These are phyloP conservation scores for Beaufortia kweichowensis DNA, from an alignment of 2,113 vertebrate species.

Conservation along the genomic window DNA sequence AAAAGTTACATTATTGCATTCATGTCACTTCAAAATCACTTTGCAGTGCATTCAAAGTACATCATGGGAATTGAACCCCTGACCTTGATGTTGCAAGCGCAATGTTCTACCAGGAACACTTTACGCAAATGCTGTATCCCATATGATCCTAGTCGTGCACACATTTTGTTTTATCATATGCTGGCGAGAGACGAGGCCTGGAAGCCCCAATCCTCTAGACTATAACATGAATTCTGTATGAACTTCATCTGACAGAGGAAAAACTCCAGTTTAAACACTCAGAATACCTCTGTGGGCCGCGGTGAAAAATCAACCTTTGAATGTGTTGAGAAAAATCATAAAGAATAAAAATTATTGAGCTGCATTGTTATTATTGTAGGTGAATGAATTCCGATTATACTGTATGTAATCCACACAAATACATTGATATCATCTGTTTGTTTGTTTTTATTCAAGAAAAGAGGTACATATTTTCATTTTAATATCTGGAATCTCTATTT, in stretches of 20 bases:
- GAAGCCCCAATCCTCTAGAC: constrained; percentile 57
- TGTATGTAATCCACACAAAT: neutral
- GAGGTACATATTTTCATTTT: neutral
- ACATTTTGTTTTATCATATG: constrained; percentile 54
- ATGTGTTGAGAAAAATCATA: constrained; percentile 31
- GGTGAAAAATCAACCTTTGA: constrained; percentile 35
- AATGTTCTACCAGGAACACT: constrained; percentile 36
- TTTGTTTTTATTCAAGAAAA: neutral
- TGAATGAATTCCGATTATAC: neutral
- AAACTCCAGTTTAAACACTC: constrained; percentile 59
- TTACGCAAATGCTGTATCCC: constrained; percentile 56
- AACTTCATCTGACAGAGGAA: constrained; percentile 59
- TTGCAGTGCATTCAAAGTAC: too few species aligned
- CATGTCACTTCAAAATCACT: too few species aligned
- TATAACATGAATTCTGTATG: constrained; percentile 57
- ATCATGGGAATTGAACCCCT: too few species aligned
- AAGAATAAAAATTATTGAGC: neutral
- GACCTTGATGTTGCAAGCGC: neutral
- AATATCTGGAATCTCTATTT: constrained; percentile 31
- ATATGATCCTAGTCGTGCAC: constrained; percentile 21
- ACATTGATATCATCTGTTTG: constrained; percentile 13
- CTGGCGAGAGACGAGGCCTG: constrained; percentile 53
- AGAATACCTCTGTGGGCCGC: constrained; percentile 40
- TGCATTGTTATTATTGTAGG: constrained; percentile 18
- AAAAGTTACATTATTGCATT: too few species aligned